These are phyloP conservation scores for Ataeniobius toweri DNA, from an alignment of 2,797 vertebrate species.

Conservation along the genomic window DNA sequence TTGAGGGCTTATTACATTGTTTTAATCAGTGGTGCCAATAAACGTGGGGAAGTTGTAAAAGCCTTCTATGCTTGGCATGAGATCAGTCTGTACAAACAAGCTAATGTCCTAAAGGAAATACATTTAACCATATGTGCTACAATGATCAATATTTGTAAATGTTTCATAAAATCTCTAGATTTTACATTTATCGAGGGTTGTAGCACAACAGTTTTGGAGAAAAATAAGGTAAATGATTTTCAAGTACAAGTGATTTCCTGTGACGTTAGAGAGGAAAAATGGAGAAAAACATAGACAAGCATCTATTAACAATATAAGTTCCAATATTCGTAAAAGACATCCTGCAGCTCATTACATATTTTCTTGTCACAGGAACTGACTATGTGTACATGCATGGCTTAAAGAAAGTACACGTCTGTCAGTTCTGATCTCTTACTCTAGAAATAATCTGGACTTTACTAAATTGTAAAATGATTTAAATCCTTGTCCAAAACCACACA, in stretches of 20 bases:
- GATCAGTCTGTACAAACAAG: background rate
- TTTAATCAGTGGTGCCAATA: too few species aligned
- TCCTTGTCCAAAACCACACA: too few species aligned
- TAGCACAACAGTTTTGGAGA: background rate
- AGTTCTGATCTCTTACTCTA: too few species aligned
- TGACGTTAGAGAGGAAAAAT: background rate
- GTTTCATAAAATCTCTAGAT: background rate
- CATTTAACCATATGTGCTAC: background rate
- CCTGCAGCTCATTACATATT: background rate
- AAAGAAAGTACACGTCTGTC: too few species aligned
- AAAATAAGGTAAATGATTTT: background rate
- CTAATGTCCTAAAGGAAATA: background rate
- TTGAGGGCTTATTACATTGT: too few species aligned
- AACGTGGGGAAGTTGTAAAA: too few species aligned
- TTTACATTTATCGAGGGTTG: background rate
- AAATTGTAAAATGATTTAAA: too few species aligned
- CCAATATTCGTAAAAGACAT: background rate
- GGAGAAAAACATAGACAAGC: background rate
- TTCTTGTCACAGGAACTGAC: too few species aligned
- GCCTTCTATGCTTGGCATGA: background rate
- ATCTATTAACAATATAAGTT: background rate
- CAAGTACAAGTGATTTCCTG: background rate
- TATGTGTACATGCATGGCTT: too few species aligned
- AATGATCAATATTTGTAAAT: background rate
- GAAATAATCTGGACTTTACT: too few species aligned